Conservation (phyloP, 2,797 vertebrate species). For the Falco concolor region DNA sequence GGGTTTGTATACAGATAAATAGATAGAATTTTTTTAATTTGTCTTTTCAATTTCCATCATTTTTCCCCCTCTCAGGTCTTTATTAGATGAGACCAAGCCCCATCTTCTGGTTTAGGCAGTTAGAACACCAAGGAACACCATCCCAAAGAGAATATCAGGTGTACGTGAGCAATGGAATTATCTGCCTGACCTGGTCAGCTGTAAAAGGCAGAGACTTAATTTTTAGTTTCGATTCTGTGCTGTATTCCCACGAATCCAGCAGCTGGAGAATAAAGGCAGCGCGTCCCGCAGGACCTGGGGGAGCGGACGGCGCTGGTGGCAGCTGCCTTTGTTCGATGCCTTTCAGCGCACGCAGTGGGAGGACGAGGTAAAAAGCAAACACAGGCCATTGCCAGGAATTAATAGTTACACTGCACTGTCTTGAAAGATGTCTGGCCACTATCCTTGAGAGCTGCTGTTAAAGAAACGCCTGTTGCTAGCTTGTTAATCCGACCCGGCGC, state of each 20-base stretch:
- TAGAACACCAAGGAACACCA: too few relatives aligned
- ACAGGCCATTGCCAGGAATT: background rate
- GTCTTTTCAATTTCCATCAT: background rate
- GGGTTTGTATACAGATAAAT: too few relatives aligned
- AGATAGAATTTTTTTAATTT: background rate
- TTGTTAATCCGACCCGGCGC: background rate
- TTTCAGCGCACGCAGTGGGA: background rate
- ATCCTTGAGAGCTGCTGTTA: background rate
- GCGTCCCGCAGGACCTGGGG: accelerated
- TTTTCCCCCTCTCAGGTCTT: background rate
- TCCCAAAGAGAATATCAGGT: too few relatives aligned
- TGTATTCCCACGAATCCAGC: background rate
- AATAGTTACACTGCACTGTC: background rate
- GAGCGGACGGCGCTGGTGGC: background rate
- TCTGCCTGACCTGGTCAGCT: background rate
- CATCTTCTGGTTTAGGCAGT: too few relatives aligned
- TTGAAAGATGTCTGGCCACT: background rate
- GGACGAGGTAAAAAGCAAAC: background rate
- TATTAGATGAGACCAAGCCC: too few relatives aligned
- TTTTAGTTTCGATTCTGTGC: background rate
- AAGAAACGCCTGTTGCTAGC: background rate
- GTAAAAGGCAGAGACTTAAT: background rate
- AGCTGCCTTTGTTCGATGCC: background rate
- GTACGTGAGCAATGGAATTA: too few relatives aligned
- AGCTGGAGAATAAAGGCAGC: background rate